Evolutionary conservation across 2,797 vertebrate species (phyloP).

Genomic region (Eupleurogrammus muticus): DNA sequence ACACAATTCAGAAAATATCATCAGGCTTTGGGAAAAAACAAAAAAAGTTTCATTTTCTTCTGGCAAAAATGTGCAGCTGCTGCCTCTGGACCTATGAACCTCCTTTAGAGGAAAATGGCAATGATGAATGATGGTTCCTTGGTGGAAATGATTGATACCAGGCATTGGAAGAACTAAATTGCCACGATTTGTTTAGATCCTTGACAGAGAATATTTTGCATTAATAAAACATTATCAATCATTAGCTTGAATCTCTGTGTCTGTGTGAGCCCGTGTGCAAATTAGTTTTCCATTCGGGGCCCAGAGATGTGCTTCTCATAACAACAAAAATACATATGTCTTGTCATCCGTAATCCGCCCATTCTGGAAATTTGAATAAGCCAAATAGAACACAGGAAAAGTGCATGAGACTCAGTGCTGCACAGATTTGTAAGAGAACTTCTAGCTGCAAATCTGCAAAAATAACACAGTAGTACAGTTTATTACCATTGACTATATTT

Average conservation of each 20-base stretch:
- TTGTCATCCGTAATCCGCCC: slow-evolving; percentile 61
- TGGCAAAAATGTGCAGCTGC: slow-evolving; percentile 60
- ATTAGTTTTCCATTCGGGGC: slow-evolving; percentile 74
- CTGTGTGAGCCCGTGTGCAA: slow-evolving; percentile 64
- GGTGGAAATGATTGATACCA: slow-evolving; percentile 80
- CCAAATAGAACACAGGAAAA: slow-evolving; percentile 49
- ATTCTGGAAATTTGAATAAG: slow-evolving; percentile 64
- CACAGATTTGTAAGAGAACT: slow-evolving; percentile 36
- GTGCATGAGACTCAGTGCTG: slow-evolving; percentile 40
- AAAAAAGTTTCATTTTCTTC: slow-evolving; percentile 33
- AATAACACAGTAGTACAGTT: neutral
- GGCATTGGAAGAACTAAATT: slow-evolving; percentile 80
- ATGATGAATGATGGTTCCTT: slow-evolving; percentile 73
- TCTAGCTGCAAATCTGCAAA: slow-evolving; percentile 31
- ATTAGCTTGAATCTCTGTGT: slow-evolving; percentile 76
- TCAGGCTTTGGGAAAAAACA: neutral
- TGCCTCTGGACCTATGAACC: slow-evolving; percentile 59
- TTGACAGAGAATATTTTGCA: slow-evolving; percentile 83
- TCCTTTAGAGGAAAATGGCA: slow-evolving; percentile 63
- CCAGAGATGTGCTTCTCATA: slow-evolving; percentile 62
- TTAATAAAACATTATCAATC: slow-evolving; percentile 89
- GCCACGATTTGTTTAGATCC: slow-evolving; percentile 86
- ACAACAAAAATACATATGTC: slow-evolving; percentile 71
- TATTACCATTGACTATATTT: slow-evolving; percentile 12
- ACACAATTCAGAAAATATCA: slow-evolving; percentile 26